Evolutionary conservation across 2,797 vertebrate genomes (phyloP).

Genomic region (Chelmon rostratus): DNA sequence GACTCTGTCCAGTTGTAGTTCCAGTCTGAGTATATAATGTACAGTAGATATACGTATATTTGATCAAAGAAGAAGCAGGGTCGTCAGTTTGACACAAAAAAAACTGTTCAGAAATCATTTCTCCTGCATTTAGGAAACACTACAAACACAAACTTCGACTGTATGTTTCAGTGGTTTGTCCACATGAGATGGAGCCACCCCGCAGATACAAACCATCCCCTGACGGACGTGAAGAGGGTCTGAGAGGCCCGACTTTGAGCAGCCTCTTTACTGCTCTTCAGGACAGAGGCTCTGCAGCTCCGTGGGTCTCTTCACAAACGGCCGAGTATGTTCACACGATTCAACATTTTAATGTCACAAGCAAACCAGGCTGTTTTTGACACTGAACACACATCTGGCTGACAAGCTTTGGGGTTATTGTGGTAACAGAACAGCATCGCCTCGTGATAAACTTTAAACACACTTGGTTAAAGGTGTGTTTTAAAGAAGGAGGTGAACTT

Average conservation of each 20-base stretch:
- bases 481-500: too few species aligned
- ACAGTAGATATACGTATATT: slow-evolving; percentile 22
- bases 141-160: not conserved
- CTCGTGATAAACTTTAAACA: not conserved
- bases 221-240: not conserved
- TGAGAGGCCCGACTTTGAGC: not conserved
- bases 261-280: not conserved
- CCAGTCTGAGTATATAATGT: slow-evolving; percentile 46
- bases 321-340: not conserved
- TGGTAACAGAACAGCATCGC: not conserved
- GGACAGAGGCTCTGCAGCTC: not conserved
- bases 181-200: slow-evolving; percentile 21
- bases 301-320: not conserved
- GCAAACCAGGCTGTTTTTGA: not conserved
- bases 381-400: not conserved
- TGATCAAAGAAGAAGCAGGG: slow-evolving; percentile 30
- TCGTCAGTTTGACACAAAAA: slow-evolving; percentile 41
- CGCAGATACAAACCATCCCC: too few species aligned
- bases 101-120: slow-evolving; percentile 9
- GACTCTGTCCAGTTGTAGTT: slow-evolving; percentile 33
- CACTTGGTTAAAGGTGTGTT: too few species aligned
- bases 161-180: not conserved
- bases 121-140: slow-evolving; percentile 27
- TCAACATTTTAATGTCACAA: not conserved
- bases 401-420: not conserved